These are phyloP conservation scores for Notechis scutatus DNA, from an alignment of 2,113 vertebrate species.

Conservation along the genomic window DNA sequence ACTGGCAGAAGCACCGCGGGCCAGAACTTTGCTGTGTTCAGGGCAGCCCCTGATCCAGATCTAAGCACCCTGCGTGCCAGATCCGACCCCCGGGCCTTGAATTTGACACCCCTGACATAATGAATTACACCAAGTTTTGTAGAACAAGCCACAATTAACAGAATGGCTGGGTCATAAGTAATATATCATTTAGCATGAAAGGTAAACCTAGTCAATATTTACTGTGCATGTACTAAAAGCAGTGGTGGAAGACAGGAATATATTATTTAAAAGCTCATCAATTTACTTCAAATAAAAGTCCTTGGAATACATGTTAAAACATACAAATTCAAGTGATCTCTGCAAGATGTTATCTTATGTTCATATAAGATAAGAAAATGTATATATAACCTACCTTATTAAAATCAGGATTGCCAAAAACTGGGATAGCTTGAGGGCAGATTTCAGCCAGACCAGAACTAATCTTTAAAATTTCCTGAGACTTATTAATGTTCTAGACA, in stretches of 20 bases:
- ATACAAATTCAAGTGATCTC: background rate
- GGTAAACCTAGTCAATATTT: background rate
- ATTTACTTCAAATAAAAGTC: background rate
- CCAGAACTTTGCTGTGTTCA: no score
- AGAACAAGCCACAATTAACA: background rate
- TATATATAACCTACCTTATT: slow-evolving; percentile 58
- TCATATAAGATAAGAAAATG: background rate
- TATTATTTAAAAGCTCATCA: background rate
- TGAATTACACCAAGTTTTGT: background rate
- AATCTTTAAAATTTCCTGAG: slow-evolving; percentile 62
- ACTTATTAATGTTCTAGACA: slow-evolving; percentile 55
- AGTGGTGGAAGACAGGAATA: background rate
- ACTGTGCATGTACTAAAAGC: background rate
- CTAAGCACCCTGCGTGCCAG: no score
- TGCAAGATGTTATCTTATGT: background rate
- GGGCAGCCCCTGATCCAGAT: no score
- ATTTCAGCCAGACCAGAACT: slow-evolving; percentile 54
- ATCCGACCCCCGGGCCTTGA: no score
- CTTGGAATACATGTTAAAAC: background rate
- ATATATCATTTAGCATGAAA: background rate
- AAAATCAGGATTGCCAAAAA: slow-evolving; percentile 66
- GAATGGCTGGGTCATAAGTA: background rate
- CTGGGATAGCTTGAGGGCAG: slow-evolving; percentile 61
- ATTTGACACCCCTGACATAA: background rate
- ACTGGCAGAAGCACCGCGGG: no score